Evolutionary conservation across 1,140 invertebrate genomes (phyloP).

Genomic region (Lucilia sericata): DNA sequence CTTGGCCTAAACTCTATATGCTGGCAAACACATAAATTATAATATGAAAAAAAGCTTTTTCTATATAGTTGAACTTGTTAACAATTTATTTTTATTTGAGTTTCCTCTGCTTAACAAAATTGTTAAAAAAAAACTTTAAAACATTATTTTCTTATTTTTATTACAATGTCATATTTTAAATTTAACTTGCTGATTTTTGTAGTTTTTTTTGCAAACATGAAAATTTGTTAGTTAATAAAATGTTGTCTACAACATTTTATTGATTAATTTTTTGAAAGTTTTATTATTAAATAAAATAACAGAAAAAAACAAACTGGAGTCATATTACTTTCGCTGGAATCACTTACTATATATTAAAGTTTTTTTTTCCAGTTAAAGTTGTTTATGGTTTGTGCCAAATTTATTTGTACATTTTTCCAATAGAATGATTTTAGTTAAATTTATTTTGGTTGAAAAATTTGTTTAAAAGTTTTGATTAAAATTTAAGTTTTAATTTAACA

Average conservation of each 20-base stretch:
- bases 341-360: background rate
- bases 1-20: background rate
- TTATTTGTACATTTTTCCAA: slow-evolving; percentile 39
- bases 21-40: slow-evolving; percentile 31
- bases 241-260: background rate
- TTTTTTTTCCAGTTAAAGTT: background rate
- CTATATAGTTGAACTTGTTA: slow-evolving; percentile 30
- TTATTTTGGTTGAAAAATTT: background rate
- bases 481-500: background rate
- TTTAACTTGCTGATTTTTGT: background rate
- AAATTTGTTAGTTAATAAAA: background rate
- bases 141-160: background rate
- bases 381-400: slow-evolving; percentile 33
- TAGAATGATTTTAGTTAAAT: slow-evolving; percentile 18
- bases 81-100: slow-evolving; percentile 22
- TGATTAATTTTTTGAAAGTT: background rate
- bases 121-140: background rate
- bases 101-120: background rate
- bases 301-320: background rate
- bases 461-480: background rate
- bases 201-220: no score
- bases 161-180: background rate
- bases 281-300: background rate
- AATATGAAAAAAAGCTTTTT: background rate
- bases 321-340: slow-evolving; percentile 19